Evolutionary conservation across 1,140 invertebrate genomes (phyloP), one percentile per base, ranked within the genome.

Genomic region (Lithobius niger): DNA sequence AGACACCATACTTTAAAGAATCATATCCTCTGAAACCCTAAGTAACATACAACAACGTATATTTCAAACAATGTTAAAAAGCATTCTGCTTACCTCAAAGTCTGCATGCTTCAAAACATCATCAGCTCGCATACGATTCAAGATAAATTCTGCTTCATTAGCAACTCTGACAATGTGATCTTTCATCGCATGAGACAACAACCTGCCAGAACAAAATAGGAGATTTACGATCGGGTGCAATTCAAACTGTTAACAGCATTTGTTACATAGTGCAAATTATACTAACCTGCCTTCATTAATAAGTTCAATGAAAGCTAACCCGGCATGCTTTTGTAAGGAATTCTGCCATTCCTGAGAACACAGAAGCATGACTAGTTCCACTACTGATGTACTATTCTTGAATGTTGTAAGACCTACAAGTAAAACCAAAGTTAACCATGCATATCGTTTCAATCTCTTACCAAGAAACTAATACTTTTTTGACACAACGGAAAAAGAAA

Each of bases 291-390:
- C 96, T 76, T 99, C 96, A 70, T 99, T 99, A 62, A 99, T 98
- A 26, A 99, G 77, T 73, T 99, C 96, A 64, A 99, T 99, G 73
- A 99, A 99, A 10, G 96, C 95, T 16, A 99, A 77, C 0, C 97
- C 96, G 3, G 97, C 96, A 74, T 99, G 94, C 74, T 99, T 99
- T 71, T 99, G 96, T 18, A 99, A 71, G 0, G 95, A 98, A 72
- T 98, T 99, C 72, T 99, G 97, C 96, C 96, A 99, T 73, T 99
- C 96, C 74, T 98, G 96, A 0, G 94, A 98, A 72, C 96, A 99
- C 19, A 99, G 74, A 60, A 99, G 73, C 96, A 99, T 99, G 15
- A 99, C 95, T 47, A 99, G 74, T 67, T 99, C 94, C 16, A 99
- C 93, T 0, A 97, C 94, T 1, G 92, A 96, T 48, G 86, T 92